These are phyloP conservation scores for Pandemis cinnamomeana DNA, from an alignment of 2,888 invertebrate genomes.

Conservation along the genomic window DNA sequence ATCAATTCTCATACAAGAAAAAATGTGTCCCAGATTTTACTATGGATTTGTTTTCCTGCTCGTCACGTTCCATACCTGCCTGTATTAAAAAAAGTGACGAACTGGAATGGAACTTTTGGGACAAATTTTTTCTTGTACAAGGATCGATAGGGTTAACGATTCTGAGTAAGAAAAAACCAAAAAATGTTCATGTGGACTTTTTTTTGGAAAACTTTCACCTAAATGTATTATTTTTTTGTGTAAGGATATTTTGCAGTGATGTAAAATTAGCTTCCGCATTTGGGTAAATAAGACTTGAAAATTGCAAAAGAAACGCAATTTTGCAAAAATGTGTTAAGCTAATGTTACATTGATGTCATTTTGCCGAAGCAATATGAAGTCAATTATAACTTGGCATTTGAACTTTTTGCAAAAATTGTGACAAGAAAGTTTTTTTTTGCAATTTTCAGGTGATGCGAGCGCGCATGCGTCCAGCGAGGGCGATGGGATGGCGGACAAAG, in stretches of 20 bases:
- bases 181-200: too few relatives aligned
- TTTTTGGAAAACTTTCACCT: too few relatives aligned
- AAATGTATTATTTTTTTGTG: too few relatives aligned
- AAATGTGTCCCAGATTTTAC: too few relatives aligned
- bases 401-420: slow-evolving; percentile 35
- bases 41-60: too few relatives aligned
- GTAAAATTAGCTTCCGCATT: slow-evolving; percentile 42
- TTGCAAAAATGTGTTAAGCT: slow-evolving; percentile 40
- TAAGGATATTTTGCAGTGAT: slow-evolving; percentile 8
- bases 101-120: too few relatives aligned
- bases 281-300: slow-evolving; percentile 21
- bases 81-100: too few relatives aligned
- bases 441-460: slow-evolving; percentile 32
- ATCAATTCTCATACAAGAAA: too few relatives aligned
- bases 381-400: slow-evolving; percentile 32
- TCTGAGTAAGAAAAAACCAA: too few relatives aligned
- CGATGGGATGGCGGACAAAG: not conserved
- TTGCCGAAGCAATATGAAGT: slow-evolving; percentile 38
- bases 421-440: slow-evolving; percentile 33
- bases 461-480: slow-evolving; percentile 7
- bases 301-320: slow-evolving; percentile 39
- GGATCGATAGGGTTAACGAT: too few relatives aligned
- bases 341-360: slow-evolving; percentile 42
- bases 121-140: too few relatives aligned
- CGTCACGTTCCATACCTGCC: too few relatives aligned